These are phyloP conservation scores for Dolichotis patagonum DNA, from an alignment of 2,113 vertebrate species.

Conservation along the genomic window DNA sequence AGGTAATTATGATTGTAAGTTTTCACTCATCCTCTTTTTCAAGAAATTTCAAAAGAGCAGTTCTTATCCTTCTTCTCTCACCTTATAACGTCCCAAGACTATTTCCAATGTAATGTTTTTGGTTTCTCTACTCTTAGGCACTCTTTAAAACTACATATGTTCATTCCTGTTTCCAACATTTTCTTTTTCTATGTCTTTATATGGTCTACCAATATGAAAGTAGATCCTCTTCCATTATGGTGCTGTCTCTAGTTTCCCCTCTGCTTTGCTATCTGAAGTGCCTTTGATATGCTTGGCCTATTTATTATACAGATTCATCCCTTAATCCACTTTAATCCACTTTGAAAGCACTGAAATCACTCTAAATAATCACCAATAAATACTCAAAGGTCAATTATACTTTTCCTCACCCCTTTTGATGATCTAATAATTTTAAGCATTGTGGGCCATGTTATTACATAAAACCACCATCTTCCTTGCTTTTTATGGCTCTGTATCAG, in stretches of 20 bases:
- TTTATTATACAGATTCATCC: neutral
- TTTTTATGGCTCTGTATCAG: neutral
- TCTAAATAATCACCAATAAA: neutral
- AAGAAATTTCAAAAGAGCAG: neutral
- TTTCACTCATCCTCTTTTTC: neutral
- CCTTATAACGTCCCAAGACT: neutral
- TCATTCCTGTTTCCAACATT: neutral
- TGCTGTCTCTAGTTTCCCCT: neutral
- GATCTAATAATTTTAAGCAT: neutral
- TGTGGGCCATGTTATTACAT: neutral
- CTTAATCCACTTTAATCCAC: neutral
- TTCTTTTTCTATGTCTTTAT: neutral
- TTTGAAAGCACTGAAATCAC: neutral
- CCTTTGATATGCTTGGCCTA: neutral
- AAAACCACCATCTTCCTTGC: neutral
- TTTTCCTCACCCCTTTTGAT: neutral
- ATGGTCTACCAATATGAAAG: neutral
- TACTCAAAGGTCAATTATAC: neutral
- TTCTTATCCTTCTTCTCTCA: neutral
- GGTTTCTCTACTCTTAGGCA: neutral
- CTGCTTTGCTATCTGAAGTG: neutral
- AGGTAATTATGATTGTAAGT: neutral
- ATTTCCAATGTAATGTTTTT: neutral
- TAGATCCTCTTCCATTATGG: neutral
- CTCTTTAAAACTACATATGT: neutral